Conservation (phyloP, 2,113 vertebrate genomes). For the rat (Rattus norvegicus) region DNA sequence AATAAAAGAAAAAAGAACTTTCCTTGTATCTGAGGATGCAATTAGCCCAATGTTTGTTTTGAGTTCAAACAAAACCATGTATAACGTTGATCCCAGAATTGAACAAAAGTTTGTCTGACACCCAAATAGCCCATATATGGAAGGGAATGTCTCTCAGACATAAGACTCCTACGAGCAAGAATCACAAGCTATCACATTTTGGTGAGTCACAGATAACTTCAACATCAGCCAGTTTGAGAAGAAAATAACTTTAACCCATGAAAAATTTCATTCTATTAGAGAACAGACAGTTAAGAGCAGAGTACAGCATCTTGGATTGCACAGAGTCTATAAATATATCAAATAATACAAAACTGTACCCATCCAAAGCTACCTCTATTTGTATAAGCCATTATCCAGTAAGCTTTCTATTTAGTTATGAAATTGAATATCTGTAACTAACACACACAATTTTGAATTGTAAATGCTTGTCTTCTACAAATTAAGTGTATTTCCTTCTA, state of each 20-base stretch:
- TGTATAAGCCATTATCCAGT: conserved; percentile 31
- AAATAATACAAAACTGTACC: conserved; percentile 54
- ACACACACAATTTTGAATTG: conserved; percentile 62
- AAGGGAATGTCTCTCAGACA: conserved; percentile 53
- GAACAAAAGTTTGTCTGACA: not conserved
- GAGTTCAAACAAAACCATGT: not conserved
- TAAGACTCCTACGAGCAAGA: conserved; percentile 66
- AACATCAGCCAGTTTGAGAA: conserved; percentile 55
- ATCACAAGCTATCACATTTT: conserved; percentile 66
- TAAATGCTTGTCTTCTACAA: conserved; percentile 61
- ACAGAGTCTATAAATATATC: conserved; percentile 28
- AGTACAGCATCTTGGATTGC: conserved; percentile 1
- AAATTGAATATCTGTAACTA: conserved; percentile 69
- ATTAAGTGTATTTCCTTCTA: conserved; percentile 63
- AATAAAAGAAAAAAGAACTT: no score
- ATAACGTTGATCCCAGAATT: conserved; percentile 29
- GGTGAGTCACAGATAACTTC: conserved; percentile 65
- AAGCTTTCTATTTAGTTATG: conserved; percentile 53
- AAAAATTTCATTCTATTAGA: conserved; percentile 51
- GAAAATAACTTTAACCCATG: conserved; percentile 59
- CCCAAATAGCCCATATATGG: conserved; percentile 36
- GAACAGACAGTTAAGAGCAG: conserved; percentile 53
- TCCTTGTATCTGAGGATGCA: not conserved
- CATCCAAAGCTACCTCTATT: not conserved
- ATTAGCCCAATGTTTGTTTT: not conserved